phyloP scores from a whole-genome alignment of 2,888 invertebrate species.

The Apotomis betuletana region DNA sequence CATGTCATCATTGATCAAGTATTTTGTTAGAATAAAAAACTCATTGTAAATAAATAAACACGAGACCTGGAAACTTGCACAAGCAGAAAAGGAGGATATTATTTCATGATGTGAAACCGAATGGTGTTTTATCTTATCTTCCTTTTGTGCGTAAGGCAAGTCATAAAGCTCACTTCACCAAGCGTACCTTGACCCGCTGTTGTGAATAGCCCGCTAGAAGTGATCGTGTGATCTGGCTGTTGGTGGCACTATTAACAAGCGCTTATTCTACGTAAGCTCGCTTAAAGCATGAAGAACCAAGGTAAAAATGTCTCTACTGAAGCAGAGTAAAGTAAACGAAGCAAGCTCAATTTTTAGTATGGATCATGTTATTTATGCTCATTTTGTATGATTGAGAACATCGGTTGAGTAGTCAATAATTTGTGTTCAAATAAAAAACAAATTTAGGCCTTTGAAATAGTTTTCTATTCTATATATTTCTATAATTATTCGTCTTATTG shows the following conservation, averaged over 20 bases:
- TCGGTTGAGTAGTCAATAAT: neutral
- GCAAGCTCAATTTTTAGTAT: slow-evolving; percentile 62
- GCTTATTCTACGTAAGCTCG: slow-evolving; percentile 64
- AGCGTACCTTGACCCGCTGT: slow-evolving; percentile 67
- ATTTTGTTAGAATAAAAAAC: slow-evolving; percentile 26
- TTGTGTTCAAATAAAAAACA: slow-evolving; percentile 38
- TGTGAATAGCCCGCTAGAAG: slow-evolving; percentile 57
- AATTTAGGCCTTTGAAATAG: slow-evolving; percentile 38
- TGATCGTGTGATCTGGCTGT: slow-evolving; percentile 54
- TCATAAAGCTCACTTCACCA: slow-evolving; percentile 61
- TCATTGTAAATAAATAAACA: slow-evolving; percentile 41
- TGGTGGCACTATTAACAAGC: slow-evolving; percentile 62
- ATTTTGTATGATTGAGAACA: slow-evolving; percentile 41
- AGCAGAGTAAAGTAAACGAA: slow-evolving; percentile 69
- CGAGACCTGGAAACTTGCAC: slow-evolving; percentile 44
- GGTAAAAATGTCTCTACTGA: slow-evolving; percentile 65
- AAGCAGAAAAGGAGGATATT: slow-evolving; percentile 45
- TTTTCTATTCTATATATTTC: slow-evolving; percentile 36
- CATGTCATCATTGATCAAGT: slow-evolving; percentile 39
- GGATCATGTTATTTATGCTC: slow-evolving; percentile 49
- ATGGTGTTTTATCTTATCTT: slow-evolving; percentile 52
- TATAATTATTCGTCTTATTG: slow-evolving; percentile 32
- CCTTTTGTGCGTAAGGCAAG: slow-evolving; percentile 58
- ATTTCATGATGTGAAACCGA: slow-evolving; percentile 34
- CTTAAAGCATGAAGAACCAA: slow-evolving; percentile 66